Percentiles rank a stretch among this genome's conserved stretches.
Evolutionary conservation across 2,797 vertebrate genomes (phyloP).

Genomic region (Neosalanx taihuensis): DNA sequence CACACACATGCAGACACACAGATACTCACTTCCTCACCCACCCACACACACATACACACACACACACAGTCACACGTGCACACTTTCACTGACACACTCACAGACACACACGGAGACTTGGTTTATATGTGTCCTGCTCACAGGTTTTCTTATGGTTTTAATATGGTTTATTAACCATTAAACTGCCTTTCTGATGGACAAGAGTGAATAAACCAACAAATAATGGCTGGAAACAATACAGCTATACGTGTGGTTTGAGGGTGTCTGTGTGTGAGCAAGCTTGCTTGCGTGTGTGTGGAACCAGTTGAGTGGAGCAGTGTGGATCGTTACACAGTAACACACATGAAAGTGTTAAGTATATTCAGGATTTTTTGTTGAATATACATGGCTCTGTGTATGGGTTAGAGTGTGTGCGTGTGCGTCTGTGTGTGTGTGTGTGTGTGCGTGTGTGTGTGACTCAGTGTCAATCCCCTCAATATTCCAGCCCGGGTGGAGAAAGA

Average conservation of each 20-base stretch:
- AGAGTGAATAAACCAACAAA: background rate
- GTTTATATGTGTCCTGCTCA: no score
- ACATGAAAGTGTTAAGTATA: slow-evolving; percentile 74
- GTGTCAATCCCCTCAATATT: slow-evolving; percentile 6
- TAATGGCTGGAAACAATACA: background rate
- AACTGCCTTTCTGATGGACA: no score
- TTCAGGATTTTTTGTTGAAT: slow-evolving; percentile 76
- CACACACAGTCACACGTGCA: no score
- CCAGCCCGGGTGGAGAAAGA: background rate
- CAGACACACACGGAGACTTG: no score
- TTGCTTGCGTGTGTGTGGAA: slow-evolving; percentile 37
- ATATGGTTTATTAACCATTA: background rate
- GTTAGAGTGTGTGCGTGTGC: slow-evolving; percentile 24
- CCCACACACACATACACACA: no score
- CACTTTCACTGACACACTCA: no score
- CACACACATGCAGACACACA: no score
- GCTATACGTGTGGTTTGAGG: slow-evolving; percentile 17
- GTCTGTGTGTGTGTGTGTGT: no score
- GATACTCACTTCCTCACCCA: no score
- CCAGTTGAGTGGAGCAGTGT: slow-evolving; percentile 74
- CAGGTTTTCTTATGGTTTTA: background rate
- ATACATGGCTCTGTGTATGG: slow-evolving; percentile 66
- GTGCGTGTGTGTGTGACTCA: slow-evolving; percentile 6
- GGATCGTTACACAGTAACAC: slow-evolving; percentile 75
- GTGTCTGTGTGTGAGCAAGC: slow-evolving; percentile 16